Conservation (phyloP, 2,797 vertebrate genomes). For the Pseudochirops cupreus region DNA sequence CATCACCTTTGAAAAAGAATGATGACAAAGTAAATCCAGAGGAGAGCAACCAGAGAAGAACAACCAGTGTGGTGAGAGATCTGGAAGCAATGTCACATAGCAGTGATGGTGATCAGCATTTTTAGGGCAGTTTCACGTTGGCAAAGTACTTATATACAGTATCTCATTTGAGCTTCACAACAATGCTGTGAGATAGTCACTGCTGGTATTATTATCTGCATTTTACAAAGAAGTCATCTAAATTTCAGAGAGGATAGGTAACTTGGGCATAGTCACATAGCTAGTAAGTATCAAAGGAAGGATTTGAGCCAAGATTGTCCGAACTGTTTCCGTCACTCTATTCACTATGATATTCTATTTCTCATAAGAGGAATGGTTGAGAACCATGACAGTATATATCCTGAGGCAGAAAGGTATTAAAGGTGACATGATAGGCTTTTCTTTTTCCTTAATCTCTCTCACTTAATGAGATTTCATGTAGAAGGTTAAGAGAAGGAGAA, state of each 20-base stretch:
- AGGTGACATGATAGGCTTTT: not conserved
- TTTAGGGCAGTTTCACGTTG: too few species aligned
- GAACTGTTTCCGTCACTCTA: not conserved
- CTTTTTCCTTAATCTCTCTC: too few species aligned
- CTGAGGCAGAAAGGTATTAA: not conserved
- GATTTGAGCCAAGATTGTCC: not conserved
- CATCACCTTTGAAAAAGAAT: not conserved
- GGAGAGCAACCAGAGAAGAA: too few species aligned
- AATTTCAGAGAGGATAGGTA: not conserved
- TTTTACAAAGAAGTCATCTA: not conserved
- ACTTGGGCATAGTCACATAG: not conserved
- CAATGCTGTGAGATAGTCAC: not conserved
- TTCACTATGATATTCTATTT: not conserved
- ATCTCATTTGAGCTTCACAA: too few species aligned
- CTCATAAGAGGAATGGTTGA: not conserved
- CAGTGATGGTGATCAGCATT: too few species aligned
- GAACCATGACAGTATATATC: not conserved
- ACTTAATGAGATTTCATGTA: not conserved
- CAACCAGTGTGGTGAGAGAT: too few species aligned
- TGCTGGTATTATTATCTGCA: not conserved
- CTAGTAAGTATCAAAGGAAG: not conserved
- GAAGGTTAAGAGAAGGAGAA: not conserved
- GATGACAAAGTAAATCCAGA: not conserved
- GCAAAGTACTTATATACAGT: too few species aligned
- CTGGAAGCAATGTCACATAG: too few species aligned